Conservation (phyloP, 2,888 invertebrate species). For the Drosophila quinaria region DNA sequence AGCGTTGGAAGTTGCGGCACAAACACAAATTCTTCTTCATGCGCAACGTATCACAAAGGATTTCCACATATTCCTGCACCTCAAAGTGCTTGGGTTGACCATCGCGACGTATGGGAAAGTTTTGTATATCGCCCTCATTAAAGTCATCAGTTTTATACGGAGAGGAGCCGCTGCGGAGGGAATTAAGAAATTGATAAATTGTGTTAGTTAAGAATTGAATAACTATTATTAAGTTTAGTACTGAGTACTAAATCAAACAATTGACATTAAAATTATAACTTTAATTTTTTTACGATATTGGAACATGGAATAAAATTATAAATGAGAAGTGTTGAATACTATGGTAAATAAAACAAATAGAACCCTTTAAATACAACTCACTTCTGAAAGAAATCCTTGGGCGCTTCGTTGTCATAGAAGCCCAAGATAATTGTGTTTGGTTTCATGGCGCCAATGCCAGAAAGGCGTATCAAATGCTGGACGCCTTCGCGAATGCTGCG, state of each 20-base stretch:
- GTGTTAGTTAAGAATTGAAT: neutral
- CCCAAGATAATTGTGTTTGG: constrained; percentile 98
- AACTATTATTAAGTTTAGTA: neutral
- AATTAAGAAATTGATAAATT: neutral
- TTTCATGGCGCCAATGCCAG: constrained; percentile 99
- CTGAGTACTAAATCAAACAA: neutral
- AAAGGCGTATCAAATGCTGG: constrained; percentile 95
- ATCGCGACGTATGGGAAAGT: constrained; percentile 87
- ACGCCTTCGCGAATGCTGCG: constrained; percentile 94
- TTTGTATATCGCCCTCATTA: constrained; percentile 86
- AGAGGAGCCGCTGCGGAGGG: constrained; percentile 86
- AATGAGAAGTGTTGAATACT: no score
- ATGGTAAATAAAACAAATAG: neutral
- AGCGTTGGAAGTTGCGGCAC: constrained; percentile 94
- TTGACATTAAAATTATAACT: neutral
- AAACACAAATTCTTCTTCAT: constrained; percentile 98
- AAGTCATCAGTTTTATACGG: constrained; percentile 88
- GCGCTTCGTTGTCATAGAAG: constrained; percentile 93
- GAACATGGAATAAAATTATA: no score
- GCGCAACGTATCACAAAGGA: constrained; percentile 94
- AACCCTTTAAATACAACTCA: constrained; percentile 83
- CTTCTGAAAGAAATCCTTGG: constrained; percentile 92
- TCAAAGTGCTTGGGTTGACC: constrained; percentile 86
- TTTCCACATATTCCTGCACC: constrained; percentile 91
- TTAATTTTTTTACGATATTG: no score